These are phyloP conservation scores for Dendrocincla tyrannina DNA, from an alignment of 2,797 vertebrate genomes.

Conservation along the genomic window DNA sequence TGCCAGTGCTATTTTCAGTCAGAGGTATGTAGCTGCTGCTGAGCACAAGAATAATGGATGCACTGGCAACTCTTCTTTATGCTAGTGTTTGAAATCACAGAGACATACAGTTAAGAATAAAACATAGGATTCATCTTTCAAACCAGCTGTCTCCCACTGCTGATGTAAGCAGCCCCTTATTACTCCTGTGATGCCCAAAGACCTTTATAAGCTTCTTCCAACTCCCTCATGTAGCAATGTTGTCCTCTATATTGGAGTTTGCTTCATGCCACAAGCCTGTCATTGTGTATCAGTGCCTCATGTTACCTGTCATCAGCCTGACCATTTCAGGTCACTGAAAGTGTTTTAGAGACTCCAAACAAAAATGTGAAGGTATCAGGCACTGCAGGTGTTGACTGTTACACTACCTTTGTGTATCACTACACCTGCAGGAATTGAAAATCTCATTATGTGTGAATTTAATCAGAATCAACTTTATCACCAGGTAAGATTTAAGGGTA, in stretches of 20 bases:
- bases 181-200: not conserved
- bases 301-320: not conserved
- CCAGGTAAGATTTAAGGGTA: not conserved
- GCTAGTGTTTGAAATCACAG: not conserved
- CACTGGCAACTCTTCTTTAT: not conserved
- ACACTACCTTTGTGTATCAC: not conserved
- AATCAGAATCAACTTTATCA: slow-evolving; percentile 14
- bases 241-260: not conserved
- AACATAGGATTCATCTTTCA: not conserved
- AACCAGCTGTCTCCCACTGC: not conserved
- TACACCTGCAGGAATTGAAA: not conserved
- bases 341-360: not conserved
- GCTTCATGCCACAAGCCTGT: rapidly evolving
- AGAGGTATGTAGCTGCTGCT: not conserved
- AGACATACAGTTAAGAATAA: slow-evolving; percentile 9
- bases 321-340: not conserved
- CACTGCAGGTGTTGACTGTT: not conserved
- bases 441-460: not conserved
- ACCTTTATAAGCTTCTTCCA: not conserved
- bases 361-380: not conserved
- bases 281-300: not conserved
- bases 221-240: not conserved
- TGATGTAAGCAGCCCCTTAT: not conserved
- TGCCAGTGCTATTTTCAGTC: slow-evolving; percentile 25
- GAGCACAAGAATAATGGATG: not conserved